Evolutionary conservation across 2,888 invertebrate species (phyloP), one percentile per base, ranked within the genome.

Genomic region (Eutolmus rufibarbis): DNA sequence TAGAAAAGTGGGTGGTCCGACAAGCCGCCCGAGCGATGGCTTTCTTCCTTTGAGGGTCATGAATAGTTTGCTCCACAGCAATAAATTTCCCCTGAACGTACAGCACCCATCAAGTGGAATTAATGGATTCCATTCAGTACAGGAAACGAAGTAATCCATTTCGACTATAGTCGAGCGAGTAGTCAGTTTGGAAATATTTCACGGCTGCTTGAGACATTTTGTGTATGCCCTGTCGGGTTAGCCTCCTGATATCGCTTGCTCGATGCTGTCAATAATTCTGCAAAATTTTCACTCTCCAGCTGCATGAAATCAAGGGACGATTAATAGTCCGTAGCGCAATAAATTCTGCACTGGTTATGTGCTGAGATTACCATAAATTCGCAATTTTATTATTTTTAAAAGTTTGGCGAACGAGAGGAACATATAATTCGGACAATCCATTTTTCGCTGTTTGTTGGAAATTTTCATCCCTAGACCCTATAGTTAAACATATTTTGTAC

Each of bases 61-160:
- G 78, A 78, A 78, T 46, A 46, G 78, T 78, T 78, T 78, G 78
- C 28, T 43, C 19, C 46, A 43, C 78, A 78, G 46, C 46, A 78
- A 78, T 78, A 78, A 40, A 43, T 78, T 78, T 78, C 7, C 19
- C 46, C 46, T 78, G 78, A 23, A 43, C 43, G 43, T 78, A 78
- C 46, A 78, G 78, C 78, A 40, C 46, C 78, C 78, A 78, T 78
- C 78, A 78, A 78, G 78, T 78, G 78, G 78, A 78, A 78, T 78
- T 78, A 78, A 78, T 78, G 78, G 78, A 78, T 78, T 78, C 78
- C 78, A 78, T 78, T 78, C 78, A 78, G 46, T 78, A 23, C 43
- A 78, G 43, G 78, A 78, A 78, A 46, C 78, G 28, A 43, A 78
- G 78, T 78, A 78, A 78, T 78, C 78, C 78, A 78, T 78, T 78